Conservation (phyloP, 2,797 vertebrate species). For the Coranthus polyacanthus region DNA sequence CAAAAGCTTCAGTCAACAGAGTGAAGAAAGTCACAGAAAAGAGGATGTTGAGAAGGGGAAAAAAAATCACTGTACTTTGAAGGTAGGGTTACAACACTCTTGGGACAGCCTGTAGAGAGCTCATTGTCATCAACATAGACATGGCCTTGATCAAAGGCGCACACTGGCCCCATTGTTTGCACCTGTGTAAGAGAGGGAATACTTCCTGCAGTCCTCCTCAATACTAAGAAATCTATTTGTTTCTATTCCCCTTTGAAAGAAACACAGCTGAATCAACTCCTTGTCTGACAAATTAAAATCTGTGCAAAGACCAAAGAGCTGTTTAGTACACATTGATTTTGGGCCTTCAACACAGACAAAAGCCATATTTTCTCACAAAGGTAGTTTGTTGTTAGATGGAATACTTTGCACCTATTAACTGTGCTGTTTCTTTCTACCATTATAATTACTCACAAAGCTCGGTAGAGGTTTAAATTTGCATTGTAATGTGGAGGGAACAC, state of each 20-base stretch:
- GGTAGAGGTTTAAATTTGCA: slow-evolving; percentile 67
- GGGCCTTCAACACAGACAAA: slow-evolving; percentile 52
- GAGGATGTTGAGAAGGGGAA: slow-evolving; percentile 43
- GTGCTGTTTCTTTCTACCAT: slow-evolving; percentile 50
- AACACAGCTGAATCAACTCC: slow-evolving; percentile 61
- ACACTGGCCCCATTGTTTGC: slow-evolving; percentile 67
- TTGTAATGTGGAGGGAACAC: slow-evolving; percentile 51
- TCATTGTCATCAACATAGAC: slow-evolving; percentile 76
- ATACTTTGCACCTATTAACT: slow-evolving; percentile 65
- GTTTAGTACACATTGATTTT: slow-evolving; percentile 71
- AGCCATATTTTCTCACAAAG: slow-evolving; percentile 66
- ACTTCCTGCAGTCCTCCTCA: slow-evolving; percentile 48
- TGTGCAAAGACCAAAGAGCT: slow-evolving; percentile 72
- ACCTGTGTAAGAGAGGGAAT: slow-evolving; percentile 32
- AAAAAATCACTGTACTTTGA: slow-evolving; percentile 65
- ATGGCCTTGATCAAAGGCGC: slow-evolving; percentile 74
- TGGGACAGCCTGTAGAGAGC: slow-evolving; percentile 66
- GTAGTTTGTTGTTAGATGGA: slow-evolving; percentile 52
- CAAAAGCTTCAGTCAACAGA: slow-evolving; percentile 43
- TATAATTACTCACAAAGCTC: slow-evolving; percentile 54
- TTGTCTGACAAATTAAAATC: slow-evolving; percentile 76
- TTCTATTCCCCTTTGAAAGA: slow-evolving; percentile 70
- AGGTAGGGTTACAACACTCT: slow-evolving; percentile 69
- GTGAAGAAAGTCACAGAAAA: slow-evolving; percentile 46
- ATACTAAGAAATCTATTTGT: slow-evolving; percentile 56